Percentiles rank a stretch among this genome's conserved stretches.
These are phyloP conservation scores for Spizella passerina DNA, from an alignment of 2,797 vertebrate genomes.

Conservation along the genomic window DNA sequence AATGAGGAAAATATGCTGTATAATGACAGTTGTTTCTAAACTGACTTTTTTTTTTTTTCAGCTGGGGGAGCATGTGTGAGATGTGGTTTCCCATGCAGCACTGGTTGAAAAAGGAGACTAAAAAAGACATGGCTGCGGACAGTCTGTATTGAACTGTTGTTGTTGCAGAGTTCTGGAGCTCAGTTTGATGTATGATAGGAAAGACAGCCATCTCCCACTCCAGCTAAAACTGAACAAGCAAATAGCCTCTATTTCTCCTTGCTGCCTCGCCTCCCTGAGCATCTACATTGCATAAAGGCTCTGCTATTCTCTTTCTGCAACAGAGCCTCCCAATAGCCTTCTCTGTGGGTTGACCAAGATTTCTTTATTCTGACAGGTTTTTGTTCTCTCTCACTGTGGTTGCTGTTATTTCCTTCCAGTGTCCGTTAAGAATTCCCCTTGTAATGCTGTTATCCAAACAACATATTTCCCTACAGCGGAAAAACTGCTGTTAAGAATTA, in stretches of 20 bases:
- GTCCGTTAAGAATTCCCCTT: neutral
- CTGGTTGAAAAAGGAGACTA: neutral
- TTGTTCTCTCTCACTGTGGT: neutral
- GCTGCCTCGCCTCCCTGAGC: neutral
- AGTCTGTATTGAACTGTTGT: slow-evolving; percentile 28
- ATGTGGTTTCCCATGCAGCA: neutral
- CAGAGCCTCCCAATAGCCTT: neutral
- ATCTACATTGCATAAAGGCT: neutral
- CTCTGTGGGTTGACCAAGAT: neutral
- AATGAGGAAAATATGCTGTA: slow-evolving; percentile 51
- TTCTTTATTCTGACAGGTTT: slow-evolving; percentile 19
- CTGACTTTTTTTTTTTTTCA: neutral
- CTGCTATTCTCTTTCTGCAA: neutral
- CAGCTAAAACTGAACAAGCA: neutral
- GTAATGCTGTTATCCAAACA: neutral
- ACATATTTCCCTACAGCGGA: neutral
- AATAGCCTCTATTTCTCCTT: neutral
- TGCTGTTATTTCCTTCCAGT: neutral
- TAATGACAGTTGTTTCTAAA: slow-evolving; percentile 52
- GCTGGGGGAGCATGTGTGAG: neutral
- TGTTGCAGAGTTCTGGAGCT: neutral
- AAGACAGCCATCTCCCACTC: slow-evolving; percentile 12
- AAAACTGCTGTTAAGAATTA: neutral
- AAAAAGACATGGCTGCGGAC: slow-evolving; percentile 32
- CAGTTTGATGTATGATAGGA: neutral